A percentile compares a stretch with the other conserved stretches of the same genome.
Conservation (phyloP, 1,140 invertebrate genomes). For the Trachymyrmex cornetzi region DNA sequence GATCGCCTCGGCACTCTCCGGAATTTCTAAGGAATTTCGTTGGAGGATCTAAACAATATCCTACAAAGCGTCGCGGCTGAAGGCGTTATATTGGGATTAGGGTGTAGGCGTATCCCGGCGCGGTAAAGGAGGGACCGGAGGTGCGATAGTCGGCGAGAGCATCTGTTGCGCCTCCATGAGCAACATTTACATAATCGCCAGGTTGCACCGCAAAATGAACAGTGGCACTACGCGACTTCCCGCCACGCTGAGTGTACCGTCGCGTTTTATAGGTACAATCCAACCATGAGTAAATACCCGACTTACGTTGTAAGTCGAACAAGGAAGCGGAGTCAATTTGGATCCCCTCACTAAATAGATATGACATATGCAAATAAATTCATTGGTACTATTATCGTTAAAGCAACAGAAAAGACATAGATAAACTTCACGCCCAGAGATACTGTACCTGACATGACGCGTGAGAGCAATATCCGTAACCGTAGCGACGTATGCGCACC, state of each 20-base stretch:
- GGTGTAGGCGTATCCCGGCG: slow-evolving; percentile 67
- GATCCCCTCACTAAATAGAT: slow-evolving; percentile 15
- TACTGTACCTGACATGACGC: slow-evolving; percentile 24
- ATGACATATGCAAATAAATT: slow-evolving; percentile 37
- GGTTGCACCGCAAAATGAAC: slow-evolving; percentile 71
- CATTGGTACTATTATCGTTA: slow-evolving; percentile 11
- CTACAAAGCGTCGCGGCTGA: slow-evolving; percentile 64
- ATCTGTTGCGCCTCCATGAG: slow-evolving; percentile 86
- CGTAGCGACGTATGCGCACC: neutral
- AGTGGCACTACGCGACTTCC: slow-evolving; percentile 62
- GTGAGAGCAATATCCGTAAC: slow-evolving; percentile 17
- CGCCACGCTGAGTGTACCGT: slow-evolving; percentile 46
- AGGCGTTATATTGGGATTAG: slow-evolving; percentile 74
- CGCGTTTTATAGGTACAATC: slow-evolving; percentile 43
- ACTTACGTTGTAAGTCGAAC: slow-evolving; percentile 67
- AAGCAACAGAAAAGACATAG: slow-evolving; percentile 9
- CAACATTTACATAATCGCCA: slow-evolving; percentile 86
- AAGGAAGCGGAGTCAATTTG: slow-evolving; percentile 10
- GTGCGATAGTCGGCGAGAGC: slow-evolving; percentile 76
- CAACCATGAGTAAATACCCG: slow-evolving; percentile 61
- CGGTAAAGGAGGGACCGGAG: slow-evolving; percentile 53
- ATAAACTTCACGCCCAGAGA: slow-evolving; percentile 32
- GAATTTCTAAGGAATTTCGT: slow-evolving; percentile 84
- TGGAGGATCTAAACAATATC: slow-evolving; percentile 83
- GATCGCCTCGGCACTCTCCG: slow-evolving; percentile 58